Percentiles rank a stretch among this genome's conserved stretches.
Evolutionary conservation across 2,113 vertebrate genomes (phyloP).

Genomic region (Paracanthobrama guichenoti): DNA sequence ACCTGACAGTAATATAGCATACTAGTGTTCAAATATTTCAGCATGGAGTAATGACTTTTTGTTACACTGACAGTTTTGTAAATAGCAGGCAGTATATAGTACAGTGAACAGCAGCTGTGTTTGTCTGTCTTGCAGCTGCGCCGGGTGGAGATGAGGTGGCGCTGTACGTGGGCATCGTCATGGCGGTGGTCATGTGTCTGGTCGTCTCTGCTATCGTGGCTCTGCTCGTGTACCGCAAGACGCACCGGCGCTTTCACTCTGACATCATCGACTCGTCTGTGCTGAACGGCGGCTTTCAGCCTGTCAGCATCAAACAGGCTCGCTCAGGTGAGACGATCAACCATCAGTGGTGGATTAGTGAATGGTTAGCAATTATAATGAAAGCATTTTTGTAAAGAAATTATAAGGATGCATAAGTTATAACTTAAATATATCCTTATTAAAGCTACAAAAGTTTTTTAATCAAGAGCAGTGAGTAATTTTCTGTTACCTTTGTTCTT

Average conservation of each 20-base stretch:
- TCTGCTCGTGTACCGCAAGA: constrained; percentile 86
- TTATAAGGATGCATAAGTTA: not conserved
- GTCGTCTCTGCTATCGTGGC: constrained; percentile 80
- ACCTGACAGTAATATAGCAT: not conserved
- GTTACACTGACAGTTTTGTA: not conserved
- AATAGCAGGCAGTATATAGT: not conserved
- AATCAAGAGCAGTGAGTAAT: no score
- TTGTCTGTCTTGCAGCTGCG: constrained; percentile 72
- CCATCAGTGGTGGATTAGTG: no score
- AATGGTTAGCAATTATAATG: not conserved
- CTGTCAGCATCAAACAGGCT: constrained; percentile 86
- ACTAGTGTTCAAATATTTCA: not conserved
- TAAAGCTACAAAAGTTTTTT: no score
- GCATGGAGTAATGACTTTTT: not conserved
- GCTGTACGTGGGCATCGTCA: constrained; percentile 83
- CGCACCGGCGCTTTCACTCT: constrained; percentile 85
- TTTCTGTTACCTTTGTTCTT: no score
- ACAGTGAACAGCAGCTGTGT: not conserved
- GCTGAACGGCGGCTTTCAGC: constrained; percentile 86
- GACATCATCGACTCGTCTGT: constrained; percentile 87
- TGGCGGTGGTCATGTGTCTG: constrained; percentile 84
- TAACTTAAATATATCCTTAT: no score
- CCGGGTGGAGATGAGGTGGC: constrained; percentile 84
- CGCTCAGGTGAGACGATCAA: constrained; percentile 77
- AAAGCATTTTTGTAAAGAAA: not conserved